Conservation (phyloP, 2,797 vertebrate genomes). For the Eulemur rubriventer region DNA sequence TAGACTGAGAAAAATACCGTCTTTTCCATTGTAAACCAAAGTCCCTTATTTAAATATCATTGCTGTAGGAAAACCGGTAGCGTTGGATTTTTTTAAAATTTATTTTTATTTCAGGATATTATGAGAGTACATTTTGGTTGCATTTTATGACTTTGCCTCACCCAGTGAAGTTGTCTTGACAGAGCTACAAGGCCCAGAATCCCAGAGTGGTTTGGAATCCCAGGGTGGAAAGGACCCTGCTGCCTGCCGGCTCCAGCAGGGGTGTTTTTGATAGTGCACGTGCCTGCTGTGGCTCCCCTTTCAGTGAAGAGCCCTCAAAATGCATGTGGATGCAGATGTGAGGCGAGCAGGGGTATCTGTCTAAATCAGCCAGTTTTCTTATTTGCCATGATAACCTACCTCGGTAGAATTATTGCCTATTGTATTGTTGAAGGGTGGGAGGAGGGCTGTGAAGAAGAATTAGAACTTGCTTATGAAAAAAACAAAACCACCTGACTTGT, state of each 20-base stretch:
- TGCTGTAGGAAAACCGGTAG: background rate
- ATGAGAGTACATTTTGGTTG: too few species aligned
- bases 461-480: background rate
- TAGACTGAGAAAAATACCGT: background rate
- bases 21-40: background rate
- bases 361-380: background rate
- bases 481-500: background rate
- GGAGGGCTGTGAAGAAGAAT: background rate
- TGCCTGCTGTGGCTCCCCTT: background rate
- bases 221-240: background rate
- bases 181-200: background rate
- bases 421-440: background rate
- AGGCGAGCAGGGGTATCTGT: background rate
- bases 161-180: background rate
- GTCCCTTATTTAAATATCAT: conserved; percentile 14
- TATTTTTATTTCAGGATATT: too few species aligned
- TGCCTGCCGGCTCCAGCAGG: background rate
- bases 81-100: background rate
- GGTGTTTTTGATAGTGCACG: background rate
- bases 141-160: too few species aligned
- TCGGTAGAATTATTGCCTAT: background rate
- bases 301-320: background rate
- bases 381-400: background rate
- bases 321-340: background rate
- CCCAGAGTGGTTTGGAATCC: background rate